phyloP scores from a whole-genome alignment of 2,888 invertebrate genomes.

The Drosophila birchii region DNA sequence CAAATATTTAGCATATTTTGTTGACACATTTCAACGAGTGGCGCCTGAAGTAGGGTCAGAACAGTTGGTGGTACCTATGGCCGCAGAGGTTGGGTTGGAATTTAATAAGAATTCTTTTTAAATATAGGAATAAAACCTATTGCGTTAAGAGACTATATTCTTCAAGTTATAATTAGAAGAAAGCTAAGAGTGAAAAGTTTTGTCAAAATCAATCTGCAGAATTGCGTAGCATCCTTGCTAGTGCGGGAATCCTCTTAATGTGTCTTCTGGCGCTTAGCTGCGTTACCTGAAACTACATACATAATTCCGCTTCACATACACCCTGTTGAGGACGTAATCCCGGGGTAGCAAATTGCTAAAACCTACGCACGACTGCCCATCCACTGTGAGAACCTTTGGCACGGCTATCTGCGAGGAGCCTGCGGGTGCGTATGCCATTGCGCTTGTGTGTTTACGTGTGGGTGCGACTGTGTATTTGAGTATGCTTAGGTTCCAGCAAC shows the following conservation, averaged over 20 bases:
- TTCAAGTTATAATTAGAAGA: too few relatives aligned
- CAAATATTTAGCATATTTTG: slow-evolving; percentile 51
- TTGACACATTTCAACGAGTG: slow-evolving; percentile 54
- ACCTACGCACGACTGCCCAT: slow-evolving; percentile 52
- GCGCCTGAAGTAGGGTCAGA: background rate
- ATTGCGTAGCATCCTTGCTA: background rate
- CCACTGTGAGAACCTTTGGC: slow-evolving; percentile 22
- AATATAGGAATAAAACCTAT: background rate
- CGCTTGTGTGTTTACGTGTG: slow-evolving; percentile 9
- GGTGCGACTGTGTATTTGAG: slow-evolving; percentile 16
- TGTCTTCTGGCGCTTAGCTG: background rate
- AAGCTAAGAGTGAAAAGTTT: background rate
- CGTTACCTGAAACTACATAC: background rate
- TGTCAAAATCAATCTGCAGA: background rate
- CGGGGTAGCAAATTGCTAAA: slow-evolving; percentile 47
- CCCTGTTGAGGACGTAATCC: background rate
- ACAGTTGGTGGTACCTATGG: slow-evolving; percentile 2
- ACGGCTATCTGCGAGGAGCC: slow-evolving; percentile 17
- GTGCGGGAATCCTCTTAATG: background rate
- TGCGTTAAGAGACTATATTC: too few relatives aligned
- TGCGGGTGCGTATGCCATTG: slow-evolving; percentile 12
- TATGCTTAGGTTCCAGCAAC: slow-evolving; percentile 28
- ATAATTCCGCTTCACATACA: slow-evolving; percentile 10
- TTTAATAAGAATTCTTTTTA: background rate
- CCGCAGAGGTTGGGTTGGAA: background rate